A percentile compares a stretch with the other conserved stretches of the same genome.
Evolutionary conservation across 2,797 vertebrate genomes (phyloP).

Genomic region (Periparus ater): DNA sequence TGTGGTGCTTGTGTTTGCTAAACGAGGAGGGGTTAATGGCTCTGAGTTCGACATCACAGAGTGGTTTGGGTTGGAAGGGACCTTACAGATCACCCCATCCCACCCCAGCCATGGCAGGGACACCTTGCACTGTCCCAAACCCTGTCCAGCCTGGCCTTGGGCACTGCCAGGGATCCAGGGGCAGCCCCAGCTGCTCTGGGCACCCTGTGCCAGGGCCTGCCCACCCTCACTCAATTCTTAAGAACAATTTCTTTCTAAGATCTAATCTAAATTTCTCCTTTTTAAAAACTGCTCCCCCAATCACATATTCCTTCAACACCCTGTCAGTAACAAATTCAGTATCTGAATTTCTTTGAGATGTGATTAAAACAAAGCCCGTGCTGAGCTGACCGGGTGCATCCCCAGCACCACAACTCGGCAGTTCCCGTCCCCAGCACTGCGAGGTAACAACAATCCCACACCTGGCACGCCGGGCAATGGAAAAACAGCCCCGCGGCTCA

Average conservation of each 20-base stretch:
- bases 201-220: background rate
- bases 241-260: background rate
- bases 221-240: background rate
- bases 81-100: rapidly evolving
- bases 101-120: background rate
- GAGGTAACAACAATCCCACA: background rate
- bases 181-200: background rate
- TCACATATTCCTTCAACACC: background rate
- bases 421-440: background rate
- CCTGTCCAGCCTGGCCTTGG: background rate
- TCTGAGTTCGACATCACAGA: rapidly evolving
- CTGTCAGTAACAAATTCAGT: rapidly evolving
- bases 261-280: background rate
- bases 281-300: background rate
- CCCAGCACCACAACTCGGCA: background rate
- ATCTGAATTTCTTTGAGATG: background rate
- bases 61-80: background rate
- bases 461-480: background rate
- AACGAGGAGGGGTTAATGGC: background rate
- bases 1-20: background rate
- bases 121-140: rapidly evolving
- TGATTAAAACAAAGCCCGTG: background rate
- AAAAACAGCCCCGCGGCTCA: background rate
- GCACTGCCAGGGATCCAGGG: background rate
- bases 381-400: background rate